Evolutionary conservation across 2,113 vertebrate genomes (phyloP), one percentile per base, ranked within the genome.

Genomic region (Corydoras sp.): DNA sequence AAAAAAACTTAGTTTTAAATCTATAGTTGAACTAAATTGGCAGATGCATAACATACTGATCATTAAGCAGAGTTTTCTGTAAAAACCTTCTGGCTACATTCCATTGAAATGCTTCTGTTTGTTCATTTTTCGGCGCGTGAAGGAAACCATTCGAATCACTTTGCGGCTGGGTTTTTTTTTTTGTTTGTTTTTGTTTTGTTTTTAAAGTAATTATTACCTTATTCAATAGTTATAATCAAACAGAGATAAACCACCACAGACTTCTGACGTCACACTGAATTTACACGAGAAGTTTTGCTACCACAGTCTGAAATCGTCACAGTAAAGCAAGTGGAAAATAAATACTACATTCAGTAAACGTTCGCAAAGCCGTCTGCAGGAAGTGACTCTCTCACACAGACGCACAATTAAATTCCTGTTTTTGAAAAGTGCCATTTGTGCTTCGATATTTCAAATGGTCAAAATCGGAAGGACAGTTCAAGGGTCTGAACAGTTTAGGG

Each of bases 371-470:
- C 9, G 24, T 9, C 18, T 58, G 9, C 51, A 12, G 12, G 18
- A 54, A 12, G 61, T 10, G 49, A 14, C 30, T 32, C 14, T 51
- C 61, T 5, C 24, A 59, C 35, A 31, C 60, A 11, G 58, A 65
- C 18, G 65, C 51, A 72, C 6, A 62, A 10, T 71, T 68, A 61
- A 3, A 7, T 72, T 35, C 48, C 35, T 43, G 35, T 61, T 35
- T 65, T 72, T 71, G 55, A 75, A 82, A 86, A 84, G 84, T 86
- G 82, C 83, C 56, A 53, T 69, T 71, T 83, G 82, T 84, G 76
- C 79, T 79, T 74, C 69, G 68, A 54, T 56, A 48, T 65, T 71
- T 73, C 10, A 32, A 61, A 71, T 64, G 49, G 32, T 43, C 60
- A 18, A 72, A 73, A 49, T 24, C 51, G 18, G 5, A 59, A 10